These are phyloP conservation scores for Spialia ferax DNA, from an alignment of 2,888 invertebrate genomes.

Conservation along the genomic window DNA sequence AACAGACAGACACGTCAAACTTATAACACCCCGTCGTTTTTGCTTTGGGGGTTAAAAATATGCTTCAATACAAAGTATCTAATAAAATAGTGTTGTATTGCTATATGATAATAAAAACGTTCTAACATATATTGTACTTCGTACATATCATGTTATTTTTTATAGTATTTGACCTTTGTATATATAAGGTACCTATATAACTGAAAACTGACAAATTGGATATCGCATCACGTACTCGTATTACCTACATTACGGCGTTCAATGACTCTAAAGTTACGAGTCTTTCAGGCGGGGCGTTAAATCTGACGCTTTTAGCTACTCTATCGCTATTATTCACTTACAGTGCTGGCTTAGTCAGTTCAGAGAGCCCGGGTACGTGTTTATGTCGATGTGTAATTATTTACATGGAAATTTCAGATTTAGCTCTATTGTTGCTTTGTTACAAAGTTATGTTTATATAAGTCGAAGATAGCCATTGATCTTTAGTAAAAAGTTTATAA, in stretches of 20 bases:
- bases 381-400: constrained; percentile 4
- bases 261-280: constrained; percentile 36
- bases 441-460: not conserved
- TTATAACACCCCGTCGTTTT: no score
- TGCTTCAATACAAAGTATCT: no score
- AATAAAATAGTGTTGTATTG: no score
- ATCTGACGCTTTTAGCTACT: constrained; percentile 22
- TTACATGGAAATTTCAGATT: not conserved
- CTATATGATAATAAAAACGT: no score
- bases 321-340: constrained; percentile 13
- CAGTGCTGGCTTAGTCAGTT: not conserved
- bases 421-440: not conserved
- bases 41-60: no score
- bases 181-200: not conserved
- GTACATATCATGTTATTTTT: no score
- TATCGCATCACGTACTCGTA: constrained; percentile 25
- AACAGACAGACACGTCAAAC: no score
- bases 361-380: not conserved
- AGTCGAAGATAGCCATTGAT: no score
- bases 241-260: constrained; percentile 32
- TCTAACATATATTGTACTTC: no score
- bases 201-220: constrained; percentile 15
- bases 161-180: not conserved
- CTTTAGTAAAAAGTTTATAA: not conserved
- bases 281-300: constrained; percentile 29